Evolutionary conservation across 2,888 invertebrate species (phyloP), one percentile per base, ranked within the genome.

Genomic region (Ennomos fuscantarius): DNA sequence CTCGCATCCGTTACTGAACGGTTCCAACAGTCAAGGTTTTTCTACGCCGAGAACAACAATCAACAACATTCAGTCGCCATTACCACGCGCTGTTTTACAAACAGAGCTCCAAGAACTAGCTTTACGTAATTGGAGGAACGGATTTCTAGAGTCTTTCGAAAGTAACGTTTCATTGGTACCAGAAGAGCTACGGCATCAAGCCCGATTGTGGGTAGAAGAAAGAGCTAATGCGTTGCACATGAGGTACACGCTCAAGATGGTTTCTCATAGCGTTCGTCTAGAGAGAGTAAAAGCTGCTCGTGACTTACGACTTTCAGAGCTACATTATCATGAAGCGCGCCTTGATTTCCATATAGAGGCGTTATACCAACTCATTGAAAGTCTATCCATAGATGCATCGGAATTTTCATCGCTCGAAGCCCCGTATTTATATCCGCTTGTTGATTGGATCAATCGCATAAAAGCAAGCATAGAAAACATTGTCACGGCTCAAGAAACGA

Each of bases 91-190:
- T 2, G 76, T 89, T 56, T 73, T 85, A 11, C 79, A 85, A 73
- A 85, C 86, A 1, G 79, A 83, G 61, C 69, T 87, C 9, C 84
- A 89, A 69, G 77, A 79, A 66, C 2, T 73, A 35, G 76, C 84
- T 10, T 67, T 90, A 31, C 57, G 59, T 49, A 87, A 88, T 58
- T 89, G 87, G 87, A 79, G 74, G 56, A 86, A 87, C 60, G 86
- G 86, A 31, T 89, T 89, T 51, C 73, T 91, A 5, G 87, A 88
- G 72, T 77, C 84, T n/a, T 84, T 90, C 57, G 72, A 76, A 51
- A 73, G 60, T 35, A 86, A 84, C 56, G 66, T 84, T 10, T 69
- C 72, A 9, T 52, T 70, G 39, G 66, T 90, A 2, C 77, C 85
- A 1, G 81, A 84, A 33, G 80, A 85, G 65, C 63, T 90, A 13